phyloP scores from a whole-genome alignment of 2,797 vertebrate species.

The Apogon talboti region DNA sequence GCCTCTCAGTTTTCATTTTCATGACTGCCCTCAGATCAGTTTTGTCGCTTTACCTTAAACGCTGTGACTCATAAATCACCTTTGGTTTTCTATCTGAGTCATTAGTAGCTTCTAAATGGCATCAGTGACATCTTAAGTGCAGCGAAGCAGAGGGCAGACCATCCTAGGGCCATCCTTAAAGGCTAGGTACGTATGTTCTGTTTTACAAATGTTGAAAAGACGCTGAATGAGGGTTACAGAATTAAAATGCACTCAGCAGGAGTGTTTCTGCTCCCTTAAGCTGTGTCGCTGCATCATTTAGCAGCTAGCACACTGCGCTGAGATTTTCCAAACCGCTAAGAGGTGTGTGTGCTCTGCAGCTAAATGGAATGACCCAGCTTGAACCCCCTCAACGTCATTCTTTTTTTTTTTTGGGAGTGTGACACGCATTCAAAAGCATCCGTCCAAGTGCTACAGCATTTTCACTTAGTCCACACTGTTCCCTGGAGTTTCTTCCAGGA shows the following conservation, averaged over 20 bases:
- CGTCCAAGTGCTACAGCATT: constrained; percentile 40
- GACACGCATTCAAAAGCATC: constrained; percentile 50
- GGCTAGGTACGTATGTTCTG: constrained; percentile 3
- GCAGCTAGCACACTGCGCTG: constrained; percentile 12
- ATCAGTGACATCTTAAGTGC: constrained; percentile 27
- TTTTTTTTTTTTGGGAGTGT: constrained; percentile 26
- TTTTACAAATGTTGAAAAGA: constrained; percentile 45
- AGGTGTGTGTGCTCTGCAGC: constrained; percentile 36
- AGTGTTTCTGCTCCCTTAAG: constrained; percentile 39
- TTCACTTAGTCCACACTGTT: constrained; percentile 54
- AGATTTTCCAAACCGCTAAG: constrained; percentile 39
- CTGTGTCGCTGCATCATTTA: constrained; percentile 44
- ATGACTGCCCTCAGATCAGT: constrained; percentile 16
- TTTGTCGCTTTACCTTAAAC: constrained; percentile 28
- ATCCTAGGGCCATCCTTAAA: constrained; percentile 22
- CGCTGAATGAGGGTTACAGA: constrained; percentile 19
- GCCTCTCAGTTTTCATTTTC: constrained; percentile 14
- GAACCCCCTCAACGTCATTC: constrained; percentile 9
- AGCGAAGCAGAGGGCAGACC: background rate
- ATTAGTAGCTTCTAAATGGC: constrained; percentile 11
- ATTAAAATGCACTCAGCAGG: constrained; percentile 43
- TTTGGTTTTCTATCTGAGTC: constrained; percentile 1
- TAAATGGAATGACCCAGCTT: constrained; percentile 34
- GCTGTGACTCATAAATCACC: background rate
- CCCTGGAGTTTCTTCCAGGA: constrained; percentile 46